Base-by-base conservation (phyloP, 2,888 invertebrate genomes). In the Cabera pusaria region DNA sequence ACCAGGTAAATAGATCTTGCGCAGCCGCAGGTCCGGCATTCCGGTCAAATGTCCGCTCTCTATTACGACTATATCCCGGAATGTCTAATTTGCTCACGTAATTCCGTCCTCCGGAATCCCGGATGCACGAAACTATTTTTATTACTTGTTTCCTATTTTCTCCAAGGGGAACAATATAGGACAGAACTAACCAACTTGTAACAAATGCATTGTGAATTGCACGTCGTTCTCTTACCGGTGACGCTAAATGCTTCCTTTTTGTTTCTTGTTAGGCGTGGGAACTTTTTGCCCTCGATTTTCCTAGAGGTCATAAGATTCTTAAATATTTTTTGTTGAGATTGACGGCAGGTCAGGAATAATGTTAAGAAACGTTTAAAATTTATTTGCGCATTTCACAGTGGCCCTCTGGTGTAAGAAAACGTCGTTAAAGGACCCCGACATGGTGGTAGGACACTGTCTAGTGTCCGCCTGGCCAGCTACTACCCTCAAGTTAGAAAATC, bases 31-130 rank as follows among this genome's bases (percentile, higher is more conserved):
- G 41, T 9, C 25, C 42, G 33, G 58, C 64, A 59, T 72, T 70
- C 66, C 53, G 33, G 60, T 59, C 68, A 69, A 72, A 70, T 65
- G 69, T 63, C 63, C 61, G 63, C 72, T 68, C 69, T 73, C 80
- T 81, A 83, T 83, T 83, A 86, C 72, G 64, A 71, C 76, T 75
- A 79, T 84, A 80, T 77, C 71, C 81, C 61, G 85, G 87, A 87
- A 87, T 86, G 84, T 84, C 78, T 86, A 84, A 87, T 86, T 86
- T 86, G 81, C 82, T 84, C 87, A 87, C 88, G 87, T 87, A 84
- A 87, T 87, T 85, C 76, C 65, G 78, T 81, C 82, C 81, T 77
- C 72, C 23, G 32, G 74, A 72, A 22, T 32, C 27, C 31, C 77
- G 76, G 78, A 75, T 71, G 76, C 66, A 68, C 57, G 67, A 70